Evolutionary conservation across 2,888 invertebrate species (phyloP), one percentile per base, ranked within the genome.

Genomic region (Cantharis lateralis): DNA sequence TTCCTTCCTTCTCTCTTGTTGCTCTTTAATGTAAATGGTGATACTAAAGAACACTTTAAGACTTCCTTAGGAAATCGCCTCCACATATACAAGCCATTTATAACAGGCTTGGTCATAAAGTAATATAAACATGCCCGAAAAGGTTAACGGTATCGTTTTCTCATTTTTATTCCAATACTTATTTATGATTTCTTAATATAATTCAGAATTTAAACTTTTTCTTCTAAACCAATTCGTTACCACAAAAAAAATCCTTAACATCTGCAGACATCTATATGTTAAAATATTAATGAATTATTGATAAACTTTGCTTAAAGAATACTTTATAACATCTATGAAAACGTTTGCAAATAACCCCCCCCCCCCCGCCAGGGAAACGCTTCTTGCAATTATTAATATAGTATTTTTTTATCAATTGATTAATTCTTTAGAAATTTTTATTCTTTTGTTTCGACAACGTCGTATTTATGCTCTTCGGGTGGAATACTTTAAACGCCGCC

Each of bases 31-130:
- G 75, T 71, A 78, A 78, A 78, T 78, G 76, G 75, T 68, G 73
- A 75, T 76, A 76, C 73, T 78, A 78, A 78, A 76, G 76, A 78
- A 76, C 78, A 78, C 78, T 75, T 78, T 78, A 78, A 75, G 76
- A 76, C 74, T 78, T 76, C 78, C 71, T 78, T 78, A 78, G 68
- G 69, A 76, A 78, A 78, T 78, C 72, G 75, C 78, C 72, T 70
- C 70, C 71, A 77, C 71, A 77, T 69, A 71, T 71, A 74, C 77
- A 15, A 72, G 61, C 70, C 69, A 78, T 78, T 78, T 78, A 78
- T 78, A 71, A 71, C 20, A 16, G 61, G n/a, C 71, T 48, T 48
- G 68, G 71, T 74, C 74, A 74, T 77, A 71, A 74, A 72, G 70
- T 68, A 73, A 73, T 74, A 74, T 70, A 74, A 62, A 74, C 70